Evolutionary conservation across 2,888 invertebrate species (phyloP), one percentile per base, ranked within the genome.

Genomic region (Pogonocherus hispidulus): DNA sequence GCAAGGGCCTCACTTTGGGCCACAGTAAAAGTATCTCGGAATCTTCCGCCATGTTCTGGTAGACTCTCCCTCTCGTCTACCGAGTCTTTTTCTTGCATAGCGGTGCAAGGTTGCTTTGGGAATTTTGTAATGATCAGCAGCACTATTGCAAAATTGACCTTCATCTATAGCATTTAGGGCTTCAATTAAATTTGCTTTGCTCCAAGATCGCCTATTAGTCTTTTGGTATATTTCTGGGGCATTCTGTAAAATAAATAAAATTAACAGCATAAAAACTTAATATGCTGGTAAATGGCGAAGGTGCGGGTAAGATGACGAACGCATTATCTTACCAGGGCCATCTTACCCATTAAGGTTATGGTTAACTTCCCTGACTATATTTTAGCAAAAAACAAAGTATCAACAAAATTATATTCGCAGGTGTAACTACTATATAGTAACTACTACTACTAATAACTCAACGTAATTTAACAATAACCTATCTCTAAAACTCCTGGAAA

Each of bases 191-290:
- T 41, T 41, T 41, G 41, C 44, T 3, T 46, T 9, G 19, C 14
- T 22, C 59, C 59, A 46, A 2, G 22, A 22, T 46, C 59, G 46
- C 27, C 59, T 37, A 46, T 44, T 46, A n/a, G 46, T 59, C 14
- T 59, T 59, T 27, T 59, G 16, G 9, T 44, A 46, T 59, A 46
- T 46, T 44, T 59, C 1, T 11, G 41, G 3, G 59, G 59, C 59
- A 59, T 59, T 46, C 46, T 46, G 44, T 22, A n/a, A 20, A 41
- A 41, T 3, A 41, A 41, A 41, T 41, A 41, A 41, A 41, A 41
- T 23, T 23, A 23, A 23, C 6, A 23, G 3, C 23, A 23, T 4
- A 23, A 23, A 23, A 23, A 23, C 3, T 4, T 23, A 23, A 23
- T 23, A 23, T 23, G n/a, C n/a, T n/a, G n/a, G n/a, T n/a, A n/a